Conservation (phyloP, 2,113 vertebrate genomes). For the Ictalurus punctatus region DNA sequence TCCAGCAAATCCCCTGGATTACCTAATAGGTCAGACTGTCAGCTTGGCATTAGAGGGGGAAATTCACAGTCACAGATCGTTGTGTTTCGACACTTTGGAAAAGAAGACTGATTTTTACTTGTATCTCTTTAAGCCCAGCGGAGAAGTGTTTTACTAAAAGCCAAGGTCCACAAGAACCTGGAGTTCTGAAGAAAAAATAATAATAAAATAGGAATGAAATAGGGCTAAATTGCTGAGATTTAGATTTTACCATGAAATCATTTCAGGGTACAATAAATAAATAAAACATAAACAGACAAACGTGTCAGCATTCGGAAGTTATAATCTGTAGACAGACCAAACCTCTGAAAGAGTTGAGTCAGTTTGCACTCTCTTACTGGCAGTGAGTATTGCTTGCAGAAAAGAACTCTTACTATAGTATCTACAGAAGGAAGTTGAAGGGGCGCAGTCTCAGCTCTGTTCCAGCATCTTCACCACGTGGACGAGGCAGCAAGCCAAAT, state of each 20-base stretch:
- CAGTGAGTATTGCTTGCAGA: neutral
- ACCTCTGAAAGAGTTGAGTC: neutral
- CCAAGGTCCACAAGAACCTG: conserved; percentile 17
- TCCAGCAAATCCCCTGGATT: conserved; percentile 69
- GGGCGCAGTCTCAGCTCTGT: neutral
- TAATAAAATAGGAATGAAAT: neutral
- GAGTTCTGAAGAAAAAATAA: neutral
- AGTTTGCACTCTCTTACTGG: neutral
- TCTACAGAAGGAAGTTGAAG: neutral
- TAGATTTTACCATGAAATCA: neutral
- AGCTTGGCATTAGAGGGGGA: conserved; percentile 58
- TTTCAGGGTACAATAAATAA: neutral
- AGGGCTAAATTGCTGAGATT: neutral
- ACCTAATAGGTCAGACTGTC: conserved; percentile 70
- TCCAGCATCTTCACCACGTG: neutral
- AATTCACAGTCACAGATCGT: conserved; percentile 47
- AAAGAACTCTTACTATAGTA: neutral
- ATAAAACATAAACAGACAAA: neutral
- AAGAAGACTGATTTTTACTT: conserved; percentile 27
- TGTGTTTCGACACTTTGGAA: conserved; percentile 39
- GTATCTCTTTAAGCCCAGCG: neutral
- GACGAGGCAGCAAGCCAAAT: conserved; percentile 7
- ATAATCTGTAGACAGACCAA: neutral
- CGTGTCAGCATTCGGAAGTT: neutral
- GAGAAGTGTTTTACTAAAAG: conserved; percentile 3